Evolutionary conservation across 2,797 vertebrate genomes (phyloP).

Genomic region (Chrysocyon brachyurus): DNA sequence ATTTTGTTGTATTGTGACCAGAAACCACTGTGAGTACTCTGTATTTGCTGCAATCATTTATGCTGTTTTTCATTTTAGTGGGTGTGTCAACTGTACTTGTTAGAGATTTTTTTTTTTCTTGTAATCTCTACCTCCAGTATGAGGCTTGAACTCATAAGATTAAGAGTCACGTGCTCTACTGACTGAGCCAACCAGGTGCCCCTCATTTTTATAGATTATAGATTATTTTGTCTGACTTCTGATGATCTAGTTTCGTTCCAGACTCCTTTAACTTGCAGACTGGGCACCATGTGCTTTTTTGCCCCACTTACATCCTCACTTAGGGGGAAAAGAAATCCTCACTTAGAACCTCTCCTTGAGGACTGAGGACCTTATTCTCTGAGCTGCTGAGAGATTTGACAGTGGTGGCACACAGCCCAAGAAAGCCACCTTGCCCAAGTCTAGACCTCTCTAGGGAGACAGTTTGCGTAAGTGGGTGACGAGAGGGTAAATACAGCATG

Average conservation of each 20-base stretch:
- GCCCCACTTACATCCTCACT: no score
- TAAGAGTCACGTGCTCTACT: background rate
- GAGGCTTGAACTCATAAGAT: background rate
- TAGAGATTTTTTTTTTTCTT: background rate
- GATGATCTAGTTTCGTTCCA: background rate
- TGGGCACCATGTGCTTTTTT: background rate
- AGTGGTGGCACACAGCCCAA: background rate
- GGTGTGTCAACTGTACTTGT: background rate
- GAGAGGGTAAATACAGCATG: background rate
- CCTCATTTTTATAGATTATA: background rate
- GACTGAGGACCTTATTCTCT: background rate
- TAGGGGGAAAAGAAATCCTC: no score
- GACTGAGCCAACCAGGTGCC: background rate
- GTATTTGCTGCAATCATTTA: background rate
- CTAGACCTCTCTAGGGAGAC: background rate
- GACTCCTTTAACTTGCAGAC: background rate
- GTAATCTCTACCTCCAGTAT: background rate
- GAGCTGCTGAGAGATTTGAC: background rate
- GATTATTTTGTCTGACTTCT: background rate
- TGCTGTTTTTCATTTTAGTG: background rate
- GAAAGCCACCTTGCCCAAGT: background rate
- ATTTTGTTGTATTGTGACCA: background rate
- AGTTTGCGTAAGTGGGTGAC: background rate
- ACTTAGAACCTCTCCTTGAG: rapidly evolving
- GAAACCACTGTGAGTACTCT: background rate